Conservation (phyloP, 2,113 vertebrate genomes). For the Bos javanicus region DNA sequence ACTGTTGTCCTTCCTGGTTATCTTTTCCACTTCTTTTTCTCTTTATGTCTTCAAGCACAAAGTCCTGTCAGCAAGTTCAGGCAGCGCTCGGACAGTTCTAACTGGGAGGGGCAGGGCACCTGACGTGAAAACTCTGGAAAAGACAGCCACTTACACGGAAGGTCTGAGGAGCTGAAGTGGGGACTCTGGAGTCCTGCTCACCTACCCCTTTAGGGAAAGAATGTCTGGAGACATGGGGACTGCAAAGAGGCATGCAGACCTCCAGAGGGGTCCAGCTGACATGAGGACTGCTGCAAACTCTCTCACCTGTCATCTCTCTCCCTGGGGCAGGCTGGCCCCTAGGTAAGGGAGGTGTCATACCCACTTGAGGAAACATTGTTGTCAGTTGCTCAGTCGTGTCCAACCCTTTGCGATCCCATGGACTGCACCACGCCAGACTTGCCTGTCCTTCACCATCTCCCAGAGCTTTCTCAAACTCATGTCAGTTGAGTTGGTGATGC, state of each 20-base stretch:
- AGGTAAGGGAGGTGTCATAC: not conserved
- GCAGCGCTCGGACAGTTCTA: not conserved
- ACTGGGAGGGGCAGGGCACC: not conserved
- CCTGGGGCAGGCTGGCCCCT: not conserved
- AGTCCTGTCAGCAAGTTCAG: not conserved
- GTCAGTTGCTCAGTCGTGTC: not conserved
- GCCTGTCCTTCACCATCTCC: not conserved
- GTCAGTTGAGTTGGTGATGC: not conserved
- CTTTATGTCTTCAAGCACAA: not conserved
- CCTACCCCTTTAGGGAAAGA: not conserved
- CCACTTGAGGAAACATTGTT: not conserved
- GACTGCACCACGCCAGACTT: not conserved
- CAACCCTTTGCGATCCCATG: not conserved
- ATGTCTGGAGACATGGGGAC: not conserved
- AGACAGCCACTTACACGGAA: not conserved
- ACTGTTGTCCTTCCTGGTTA: not conserved
- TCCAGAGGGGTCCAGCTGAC: not conserved
- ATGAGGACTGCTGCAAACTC: not conserved
- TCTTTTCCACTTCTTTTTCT: not conserved
- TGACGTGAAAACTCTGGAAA: not conserved
- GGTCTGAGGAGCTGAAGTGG: not conserved
- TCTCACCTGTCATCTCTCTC: not conserved
- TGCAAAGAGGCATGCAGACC: fast-evolving
- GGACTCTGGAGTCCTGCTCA: not conserved
- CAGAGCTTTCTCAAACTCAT: not conserved